These are phyloP conservation scores for Ladona fulva DNA, from an alignment of 1,140 invertebrate genomes.

Conservation along the genomic window DNA sequence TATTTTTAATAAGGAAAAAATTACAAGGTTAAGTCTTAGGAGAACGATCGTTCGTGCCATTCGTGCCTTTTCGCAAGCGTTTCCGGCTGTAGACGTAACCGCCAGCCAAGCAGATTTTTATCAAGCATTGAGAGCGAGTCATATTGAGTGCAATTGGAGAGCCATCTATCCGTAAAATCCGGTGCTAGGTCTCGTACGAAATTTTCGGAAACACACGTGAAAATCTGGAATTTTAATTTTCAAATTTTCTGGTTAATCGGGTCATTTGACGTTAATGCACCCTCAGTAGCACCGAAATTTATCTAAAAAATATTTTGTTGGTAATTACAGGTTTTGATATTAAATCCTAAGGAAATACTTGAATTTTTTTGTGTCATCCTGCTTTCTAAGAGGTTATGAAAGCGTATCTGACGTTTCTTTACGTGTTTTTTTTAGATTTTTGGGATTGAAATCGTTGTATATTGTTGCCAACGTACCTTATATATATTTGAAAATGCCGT, in stretches of 20 bases:
- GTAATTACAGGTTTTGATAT: not conserved
- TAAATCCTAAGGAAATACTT: not conserved
- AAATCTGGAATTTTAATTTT: not conserved
- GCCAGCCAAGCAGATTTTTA: too few species aligned
- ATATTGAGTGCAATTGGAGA: not conserved
- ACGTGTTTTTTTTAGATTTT: not conserved
- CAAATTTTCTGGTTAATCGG: not conserved
- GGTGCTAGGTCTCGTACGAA: not conserved
- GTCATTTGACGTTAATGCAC: not conserved
- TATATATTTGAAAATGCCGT: slow-evolving; percentile 62
- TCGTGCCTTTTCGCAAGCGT: too few species aligned
- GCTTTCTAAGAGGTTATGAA: not conserved
- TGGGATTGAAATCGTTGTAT: not conserved
- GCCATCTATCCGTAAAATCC: not conserved
- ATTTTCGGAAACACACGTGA: not conserved
- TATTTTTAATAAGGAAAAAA: too few species aligned
- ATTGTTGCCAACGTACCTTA: not conserved
- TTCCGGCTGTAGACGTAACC: too few species aligned
- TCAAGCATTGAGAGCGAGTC: too few species aligned
- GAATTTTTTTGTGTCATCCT: not conserved
- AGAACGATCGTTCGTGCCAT: too few species aligned
- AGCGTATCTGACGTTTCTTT: not conserved
- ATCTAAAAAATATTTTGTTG: not conserved
- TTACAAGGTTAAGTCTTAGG: too few species aligned
- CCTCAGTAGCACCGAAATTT: not conserved